Percentiles rank a stretch among this genome's conserved stretches.
Evolutionary conservation across 2,797 vertebrate genomes (phyloP).

Genomic region (Melanotaenia maccullochi): DNA sequence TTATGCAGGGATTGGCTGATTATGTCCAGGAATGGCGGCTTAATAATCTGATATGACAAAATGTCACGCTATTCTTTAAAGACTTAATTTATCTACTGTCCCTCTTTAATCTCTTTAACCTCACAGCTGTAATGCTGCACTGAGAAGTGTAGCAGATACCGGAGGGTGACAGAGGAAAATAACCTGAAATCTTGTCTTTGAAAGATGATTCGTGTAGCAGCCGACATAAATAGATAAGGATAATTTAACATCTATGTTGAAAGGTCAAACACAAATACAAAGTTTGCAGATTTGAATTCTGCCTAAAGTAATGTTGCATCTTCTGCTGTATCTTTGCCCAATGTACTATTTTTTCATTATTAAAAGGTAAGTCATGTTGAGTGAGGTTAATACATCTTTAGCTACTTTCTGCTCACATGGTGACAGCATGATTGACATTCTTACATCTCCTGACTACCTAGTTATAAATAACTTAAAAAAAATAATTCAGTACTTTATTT

Average conservation of each 20-base stretch:
- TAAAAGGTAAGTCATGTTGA: not conserved
- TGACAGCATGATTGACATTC: conserved; percentile 29
- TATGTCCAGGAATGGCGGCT: not conserved
- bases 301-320: conserved; percentile 10
- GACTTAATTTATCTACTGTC: conserved; percentile 15
- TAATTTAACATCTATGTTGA: conserved; percentile 44
- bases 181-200: conserved; percentile 25
- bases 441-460: conserved; percentile 11
- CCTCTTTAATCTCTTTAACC: conserved; percentile 42
- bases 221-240: conserved; percentile 50
- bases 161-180: conserved; percentile 32
- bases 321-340: conserved; percentile 11
- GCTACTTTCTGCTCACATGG: conserved; percentile 12
- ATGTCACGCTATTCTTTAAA: conserved; percentile 24
- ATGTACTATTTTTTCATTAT: not conserved
- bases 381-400: conserved; percentile 10
- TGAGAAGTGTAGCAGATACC: conserved; percentile 8
- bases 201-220: conserved; percentile 39
- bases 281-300: conserved; percentile 32
- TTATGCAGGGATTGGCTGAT: not conserved
- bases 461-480: conserved; percentile 31
- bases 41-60: not conserved
- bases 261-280: conserved; percentile 51
- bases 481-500: not conserved
- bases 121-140: conserved; percentile 29